Conservation (phyloP, 2,797 vertebrate genomes). For the Anabacerthia variegaticeps region DNA sequence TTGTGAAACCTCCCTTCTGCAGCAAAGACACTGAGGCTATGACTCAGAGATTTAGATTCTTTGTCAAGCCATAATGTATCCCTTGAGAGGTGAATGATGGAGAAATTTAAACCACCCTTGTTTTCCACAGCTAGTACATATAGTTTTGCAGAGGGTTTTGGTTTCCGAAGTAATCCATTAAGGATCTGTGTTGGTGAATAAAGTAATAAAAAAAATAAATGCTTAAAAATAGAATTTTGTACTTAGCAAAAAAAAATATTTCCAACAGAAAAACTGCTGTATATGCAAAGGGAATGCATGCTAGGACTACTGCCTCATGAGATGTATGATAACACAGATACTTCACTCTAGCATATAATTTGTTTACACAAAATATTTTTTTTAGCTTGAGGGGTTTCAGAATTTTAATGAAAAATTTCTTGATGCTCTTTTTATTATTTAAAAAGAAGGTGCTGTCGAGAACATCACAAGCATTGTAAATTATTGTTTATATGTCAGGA, state of each 20-base stretch:
- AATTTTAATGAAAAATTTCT: conserved; percentile 54
- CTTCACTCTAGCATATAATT: not conserved
- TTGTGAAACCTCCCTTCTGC: not conserved
- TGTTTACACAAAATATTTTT: conserved; percentile 25
- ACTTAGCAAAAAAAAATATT: not conserved
- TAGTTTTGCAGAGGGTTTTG: not conserved
- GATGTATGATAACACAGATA: not conserved
- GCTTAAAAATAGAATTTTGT: not conserved
- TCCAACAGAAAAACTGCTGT: not conserved
- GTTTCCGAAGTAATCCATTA: not conserved
- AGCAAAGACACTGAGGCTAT: not conserved
- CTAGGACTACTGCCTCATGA: not conserved
- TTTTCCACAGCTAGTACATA: not conserved
- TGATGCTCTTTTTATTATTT: conserved; percentile 53
- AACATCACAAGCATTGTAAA: conserved; percentile 51
- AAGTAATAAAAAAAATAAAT: not conserved
- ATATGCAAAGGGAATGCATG: not conserved
- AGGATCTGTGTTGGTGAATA: not conserved
- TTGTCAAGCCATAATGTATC: not conserved
- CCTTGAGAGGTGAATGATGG: not conserved
- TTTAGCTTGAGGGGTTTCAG: conserved; percentile 41
- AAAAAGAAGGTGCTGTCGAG: conserved; percentile 3
- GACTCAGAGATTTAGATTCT: not conserved
- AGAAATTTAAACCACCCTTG: not conserved
- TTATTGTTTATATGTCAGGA: conserved; percentile 43